Conservation (phyloP, 1,140 invertebrate species). For the Cydia splendana region DNA sequence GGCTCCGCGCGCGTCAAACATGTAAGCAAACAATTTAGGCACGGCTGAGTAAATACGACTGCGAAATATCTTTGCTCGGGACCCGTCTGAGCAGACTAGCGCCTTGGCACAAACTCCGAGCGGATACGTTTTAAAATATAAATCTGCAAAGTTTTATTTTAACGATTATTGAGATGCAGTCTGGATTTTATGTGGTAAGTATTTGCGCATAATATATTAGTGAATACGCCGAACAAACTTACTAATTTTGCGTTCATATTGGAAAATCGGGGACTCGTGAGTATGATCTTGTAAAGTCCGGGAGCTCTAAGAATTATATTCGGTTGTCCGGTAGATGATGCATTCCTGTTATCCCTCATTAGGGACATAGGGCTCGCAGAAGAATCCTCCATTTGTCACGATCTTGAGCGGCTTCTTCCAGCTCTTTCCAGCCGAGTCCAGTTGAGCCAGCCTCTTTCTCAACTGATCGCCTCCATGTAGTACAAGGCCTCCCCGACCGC, state of each 20-base stretch:
- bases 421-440: too few relatives aligned
- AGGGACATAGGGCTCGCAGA: too few relatives aligned
- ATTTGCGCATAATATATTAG: neutral
- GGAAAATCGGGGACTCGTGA: neutral
- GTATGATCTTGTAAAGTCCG: neutral
- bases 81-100: conserved; percentile 62
- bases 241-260: neutral
- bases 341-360: too few relatives aligned
- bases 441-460: too few relatives aligned
- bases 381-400: too few relatives aligned
- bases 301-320: too few relatives aligned
- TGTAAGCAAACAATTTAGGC: conserved; percentile 79
- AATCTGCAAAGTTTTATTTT: conserved; percentile 8
- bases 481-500: too few relatives aligned
- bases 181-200: conserved; percentile 3
- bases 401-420: too few relatives aligned
- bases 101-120: conserved; percentile 7
- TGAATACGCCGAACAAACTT: neutral
- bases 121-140: conserved; percentile 13
- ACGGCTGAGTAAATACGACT: conserved; percentile 79
- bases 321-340: too few relatives aligned
- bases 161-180: conserved; percentile 4
- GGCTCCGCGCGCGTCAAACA: conserved; percentile 69
- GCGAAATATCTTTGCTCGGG: conserved; percentile 74
- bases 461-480: too few relatives aligned